Percentiles rank a stretch among this genome's conserved stretches.
These are phyloP conservation scores for Cryptotermes secundus DNA, from an alignment of 1,140 invertebrate species.

Conservation along the genomic window DNA sequence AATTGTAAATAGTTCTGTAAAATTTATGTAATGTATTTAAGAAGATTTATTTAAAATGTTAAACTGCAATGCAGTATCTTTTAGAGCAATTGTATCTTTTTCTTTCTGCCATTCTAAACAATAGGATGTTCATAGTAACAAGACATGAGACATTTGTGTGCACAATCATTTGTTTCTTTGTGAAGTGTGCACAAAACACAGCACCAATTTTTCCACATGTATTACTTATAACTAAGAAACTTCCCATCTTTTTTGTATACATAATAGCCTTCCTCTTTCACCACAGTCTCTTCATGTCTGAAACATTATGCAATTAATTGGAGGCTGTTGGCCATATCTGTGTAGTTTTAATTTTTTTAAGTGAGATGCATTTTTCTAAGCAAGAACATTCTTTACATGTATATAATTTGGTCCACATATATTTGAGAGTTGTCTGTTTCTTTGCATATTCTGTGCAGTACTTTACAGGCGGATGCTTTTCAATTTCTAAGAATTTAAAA, in stretches of 20 bases:
- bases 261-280: neutral
- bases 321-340: too few relatives aligned
- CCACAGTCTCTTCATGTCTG: neutral
- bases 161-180: neutral
- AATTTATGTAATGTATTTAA: neutral
- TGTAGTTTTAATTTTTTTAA: too few relatives aligned
- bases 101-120: neutral
- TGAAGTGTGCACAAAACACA: neutral
- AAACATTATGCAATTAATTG: neutral
- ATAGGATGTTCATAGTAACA: neutral
- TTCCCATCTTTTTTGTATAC: neutral
- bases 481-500: too few relatives aligned
- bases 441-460: too few relatives aligned
- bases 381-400: too few relatives aligned
- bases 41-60: neutral
- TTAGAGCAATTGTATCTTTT: neutral
- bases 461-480: too few relatives aligned
- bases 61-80: neutral
- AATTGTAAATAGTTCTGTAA: constrained; percentile 2
- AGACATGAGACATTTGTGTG: neutral
- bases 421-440: too few relatives aligned
- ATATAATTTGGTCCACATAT: too few relatives aligned
- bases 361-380: too few relatives aligned
- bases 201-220: constrained; percentile 3
- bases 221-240: neutral